These are phyloP conservation scores for Actenoides lindsayi DNA, from an alignment of 2,113 vertebrate genomes.

Conservation along the genomic window DNA sequence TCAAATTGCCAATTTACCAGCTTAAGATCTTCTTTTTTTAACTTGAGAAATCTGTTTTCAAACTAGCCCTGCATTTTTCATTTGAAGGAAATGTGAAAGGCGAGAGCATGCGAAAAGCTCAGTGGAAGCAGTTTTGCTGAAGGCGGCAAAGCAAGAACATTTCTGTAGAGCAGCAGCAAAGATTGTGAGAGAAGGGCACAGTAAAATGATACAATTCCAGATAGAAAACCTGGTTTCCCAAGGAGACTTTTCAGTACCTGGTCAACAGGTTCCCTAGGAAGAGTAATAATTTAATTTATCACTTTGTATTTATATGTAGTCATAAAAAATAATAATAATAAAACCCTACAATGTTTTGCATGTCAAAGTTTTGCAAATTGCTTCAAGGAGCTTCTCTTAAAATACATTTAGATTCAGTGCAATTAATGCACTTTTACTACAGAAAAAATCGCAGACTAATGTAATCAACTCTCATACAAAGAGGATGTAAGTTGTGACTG, in stretches of 20 bases:
- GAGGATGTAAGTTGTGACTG: neutral
- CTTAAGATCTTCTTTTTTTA: slow-evolving; percentile 19
- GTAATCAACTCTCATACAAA: neutral
- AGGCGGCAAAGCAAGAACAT: neutral
- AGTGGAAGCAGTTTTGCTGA: slow-evolving; percentile 15
- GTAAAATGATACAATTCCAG: neutral
- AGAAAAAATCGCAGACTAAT: neutral
- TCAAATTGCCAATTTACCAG: slow-evolving; percentile 51
- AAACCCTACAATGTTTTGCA: neutral
- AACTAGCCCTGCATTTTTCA: slow-evolving; percentile 4
- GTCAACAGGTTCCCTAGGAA: slow-evolving; percentile 68
- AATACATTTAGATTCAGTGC: slow-evolving; percentile 26
- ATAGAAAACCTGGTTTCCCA: neutral
- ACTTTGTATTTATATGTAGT: neutral
- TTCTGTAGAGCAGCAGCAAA: neutral
- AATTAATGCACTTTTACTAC: neutral
- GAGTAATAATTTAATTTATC: slow-evolving; percentile 17
- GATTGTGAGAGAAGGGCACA: neutral
- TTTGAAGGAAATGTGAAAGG: neutral
- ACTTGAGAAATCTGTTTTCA: slow-evolving; percentile 40
- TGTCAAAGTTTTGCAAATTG: slow-evolving; percentile 47
- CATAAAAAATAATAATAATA: slow-evolving; percentile 9
- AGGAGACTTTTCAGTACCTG: neutral
- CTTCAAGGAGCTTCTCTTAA: slow-evolving; percentile 35
- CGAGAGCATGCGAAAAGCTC: neutral